Evolutionary conservation across 2,113 vertebrate species (phyloP).

Genomic region (Rana temporaria): DNA sequence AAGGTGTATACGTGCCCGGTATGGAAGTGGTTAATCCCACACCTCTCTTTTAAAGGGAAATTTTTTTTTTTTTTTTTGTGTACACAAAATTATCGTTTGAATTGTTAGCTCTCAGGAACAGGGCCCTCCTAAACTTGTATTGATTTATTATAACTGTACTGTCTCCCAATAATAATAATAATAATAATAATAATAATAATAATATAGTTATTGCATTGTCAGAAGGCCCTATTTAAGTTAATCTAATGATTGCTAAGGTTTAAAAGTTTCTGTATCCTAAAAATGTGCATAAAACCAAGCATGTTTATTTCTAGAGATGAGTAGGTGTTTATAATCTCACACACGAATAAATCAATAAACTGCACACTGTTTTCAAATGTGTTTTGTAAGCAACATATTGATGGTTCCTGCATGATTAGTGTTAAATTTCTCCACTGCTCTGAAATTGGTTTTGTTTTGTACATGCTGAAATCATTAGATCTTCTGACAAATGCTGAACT

Average conservation of each 20-base stretch:
- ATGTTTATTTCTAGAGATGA: slow-evolving; percentile 26
- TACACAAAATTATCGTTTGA: too few species aligned
- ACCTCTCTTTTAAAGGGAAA: too few species aligned
- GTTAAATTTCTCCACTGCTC: slow-evolving; percentile 1
- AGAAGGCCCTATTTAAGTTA: too few species aligned
- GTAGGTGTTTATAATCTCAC: slow-evolving; percentile 14
- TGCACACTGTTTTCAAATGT: slow-evolving; percentile 5
- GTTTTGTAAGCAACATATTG: slow-evolving; percentile 26
- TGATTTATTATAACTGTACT: too few species aligned
- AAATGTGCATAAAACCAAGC: not conserved
- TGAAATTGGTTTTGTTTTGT: slow-evolving; percentile 15
- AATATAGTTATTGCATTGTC: too few species aligned
- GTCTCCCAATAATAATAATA: too few species aligned
- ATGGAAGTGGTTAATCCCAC: too few species aligned
- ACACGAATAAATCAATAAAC: slow-evolving; percentile 12
- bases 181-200: too few species aligned
- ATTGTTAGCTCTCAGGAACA: too few species aligned
- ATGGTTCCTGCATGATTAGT: slow-evolving; percentile 24
- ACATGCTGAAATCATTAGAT: slow-evolving; percentile 12
- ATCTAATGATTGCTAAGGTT: not conserved
- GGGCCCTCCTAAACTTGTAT: too few species aligned
- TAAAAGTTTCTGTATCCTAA: not conserved
- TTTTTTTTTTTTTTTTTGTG: too few species aligned
- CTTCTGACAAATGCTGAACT: slow-evolving; percentile 41
- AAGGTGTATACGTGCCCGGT: too few species aligned